Evolutionary conservation across 92 coral and sea anemone species (phyloP).

Genomic region (Hydrozoanthus gracilis): DNA sequence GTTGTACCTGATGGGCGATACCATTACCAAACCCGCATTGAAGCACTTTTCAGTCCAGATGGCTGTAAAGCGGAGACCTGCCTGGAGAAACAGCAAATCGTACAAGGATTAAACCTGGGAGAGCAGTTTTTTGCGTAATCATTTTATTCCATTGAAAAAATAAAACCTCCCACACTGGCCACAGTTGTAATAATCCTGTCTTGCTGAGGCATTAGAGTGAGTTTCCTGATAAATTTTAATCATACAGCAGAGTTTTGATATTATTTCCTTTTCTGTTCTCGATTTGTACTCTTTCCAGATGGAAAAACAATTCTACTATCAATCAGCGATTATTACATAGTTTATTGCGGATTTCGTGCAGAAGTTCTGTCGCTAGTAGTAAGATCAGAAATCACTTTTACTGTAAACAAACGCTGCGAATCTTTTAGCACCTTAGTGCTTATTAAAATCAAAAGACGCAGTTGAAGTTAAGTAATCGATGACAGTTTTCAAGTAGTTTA

Average conservation of each 20-base stretch:
- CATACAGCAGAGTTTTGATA: background rate
- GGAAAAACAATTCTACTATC: background rate
- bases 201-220: background rate
- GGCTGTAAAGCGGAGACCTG: background rate
- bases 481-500: slow-evolving; percentile 6
- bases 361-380: background rate
- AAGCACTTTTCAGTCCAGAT: background rate
- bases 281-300: background rate
- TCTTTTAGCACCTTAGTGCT: background rate
- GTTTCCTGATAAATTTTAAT: background rate
- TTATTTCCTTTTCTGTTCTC: background rate
- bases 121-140: background rate
- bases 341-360: background rate
- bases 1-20: too few species aligned
- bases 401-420: background rate
- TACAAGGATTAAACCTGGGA: background rate
- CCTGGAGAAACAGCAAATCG: background rate
- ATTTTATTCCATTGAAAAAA: background rate
- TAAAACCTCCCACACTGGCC: background rate
- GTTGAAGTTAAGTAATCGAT: background rate
- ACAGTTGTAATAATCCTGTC: background rate
- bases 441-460: background rate
- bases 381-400: background rate
- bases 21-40: too few species aligned
- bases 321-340: background rate